Evolutionary conservation across 2,797 vertebrate species (phyloP).

Genomic region (Chelon auratus): DNA sequence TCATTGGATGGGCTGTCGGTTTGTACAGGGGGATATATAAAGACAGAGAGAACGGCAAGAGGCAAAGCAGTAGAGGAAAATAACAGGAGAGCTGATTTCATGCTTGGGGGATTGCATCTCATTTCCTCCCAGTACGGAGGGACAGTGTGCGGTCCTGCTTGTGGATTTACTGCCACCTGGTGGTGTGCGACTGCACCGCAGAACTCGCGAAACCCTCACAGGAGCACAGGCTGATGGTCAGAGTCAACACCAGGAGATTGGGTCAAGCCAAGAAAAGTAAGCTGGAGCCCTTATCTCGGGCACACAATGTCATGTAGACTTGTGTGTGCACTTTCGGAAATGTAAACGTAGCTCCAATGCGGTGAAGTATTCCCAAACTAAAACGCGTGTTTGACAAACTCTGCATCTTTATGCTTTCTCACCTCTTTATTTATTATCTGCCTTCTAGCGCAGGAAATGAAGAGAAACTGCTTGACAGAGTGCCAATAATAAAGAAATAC

Average conservation of each 20-base stretch:
- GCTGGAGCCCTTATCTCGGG: conserved; percentile 18
- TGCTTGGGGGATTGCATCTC: conserved; percentile 79
- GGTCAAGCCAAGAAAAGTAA: conserved; percentile 23
- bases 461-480: conserved; percentile 26
- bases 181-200: conserved; percentile 14
- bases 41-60: conserved; percentile 51
- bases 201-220: background rate
- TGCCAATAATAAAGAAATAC: conserved; percentile 22
- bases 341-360: conserved; percentile 2
- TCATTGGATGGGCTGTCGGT: conserved; percentile 37
- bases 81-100: conserved; percentile 82
- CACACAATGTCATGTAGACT: conserved; percentile 18
- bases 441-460: conserved; percentile 28
- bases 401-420: conserved; percentile 9
- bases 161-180: conserved; percentile 77
- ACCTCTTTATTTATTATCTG: conserved; percentile 20
- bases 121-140: conserved; percentile 58
- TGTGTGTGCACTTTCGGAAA: conserved; percentile 18
- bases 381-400: conserved; percentile 15
- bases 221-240: conserved; percentile 17
- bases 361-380: background rate
- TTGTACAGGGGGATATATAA: conserved; percentile 19
- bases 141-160: conserved; percentile 22
- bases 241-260: conserved; percentile 35
- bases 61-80: conserved; percentile 66